phyloP scores from a whole-genome alignment of 2,888 invertebrate species.

The Andrena chrysosceles region DNA sequence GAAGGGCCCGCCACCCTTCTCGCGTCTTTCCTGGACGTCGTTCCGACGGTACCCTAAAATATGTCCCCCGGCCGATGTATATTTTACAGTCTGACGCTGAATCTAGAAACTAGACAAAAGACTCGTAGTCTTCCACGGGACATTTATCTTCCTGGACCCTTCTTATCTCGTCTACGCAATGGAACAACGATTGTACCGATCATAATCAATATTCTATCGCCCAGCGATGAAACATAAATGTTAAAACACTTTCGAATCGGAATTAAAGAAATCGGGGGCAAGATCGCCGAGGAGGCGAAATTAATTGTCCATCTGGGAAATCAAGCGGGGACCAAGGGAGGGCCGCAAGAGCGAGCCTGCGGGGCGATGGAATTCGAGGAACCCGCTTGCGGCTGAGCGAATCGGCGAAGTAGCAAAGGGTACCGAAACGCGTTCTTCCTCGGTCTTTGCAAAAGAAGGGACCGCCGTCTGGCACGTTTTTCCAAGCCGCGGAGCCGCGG shows the following conservation, averaged over 20 bases:
- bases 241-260: not conserved
- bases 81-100: conserved; percentile 55
- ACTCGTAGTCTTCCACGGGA: conserved; percentile 21
- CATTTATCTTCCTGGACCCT: conserved; percentile 31
- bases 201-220: conserved; percentile 2
- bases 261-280: not conserved
- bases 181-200: not conserved
- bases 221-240: not conserved
- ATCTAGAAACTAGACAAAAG: conserved; percentile 57
- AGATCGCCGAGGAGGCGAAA: conserved; percentile 27
- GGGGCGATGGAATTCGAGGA: conserved; percentile 66
- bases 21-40: conserved; percentile 50
- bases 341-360: conserved; percentile 55
- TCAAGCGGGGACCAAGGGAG: conserved; percentile 48
- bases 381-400: conserved; percentile 58
- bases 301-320: conserved; percentile 67
- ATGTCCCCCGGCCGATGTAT: conserved; percentile 54
- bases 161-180: conserved; percentile 2
- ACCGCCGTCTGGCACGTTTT: conserved; percentile 70
- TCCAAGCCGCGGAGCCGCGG: conserved; percentile 66
- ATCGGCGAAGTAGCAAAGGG: conserved; percentile 70
- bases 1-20: conserved; percentile 58
- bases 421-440: conserved; percentile 62
- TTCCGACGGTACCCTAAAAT: conserved; percentile 65
- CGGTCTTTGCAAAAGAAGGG: conserved; percentile 64